Base-by-base conservation (phyloP, 2,888 invertebrate genomes). In the Eueremaeus valkanovi region DNA sequence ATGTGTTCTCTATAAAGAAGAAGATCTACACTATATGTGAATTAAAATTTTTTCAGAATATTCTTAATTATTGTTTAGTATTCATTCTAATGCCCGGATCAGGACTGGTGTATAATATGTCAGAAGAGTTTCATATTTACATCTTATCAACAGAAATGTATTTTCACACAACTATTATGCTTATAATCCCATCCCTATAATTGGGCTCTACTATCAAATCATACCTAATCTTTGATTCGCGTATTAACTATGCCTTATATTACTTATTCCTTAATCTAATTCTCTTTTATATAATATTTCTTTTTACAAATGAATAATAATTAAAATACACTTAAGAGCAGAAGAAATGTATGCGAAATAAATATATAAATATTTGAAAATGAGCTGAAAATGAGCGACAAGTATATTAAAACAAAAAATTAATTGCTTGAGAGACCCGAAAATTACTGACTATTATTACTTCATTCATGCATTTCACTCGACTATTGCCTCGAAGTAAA, bases 381-480 rank as follows among this genome's bases (percentile, higher is more conserved):
- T n/a, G n/a, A n/a, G n/a, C n/a, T n/a, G n/a, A n/a, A n/a, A n/a
- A n/a, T n/a, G n/a, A n/a, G n/a, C n/a, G n/a, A n/a, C n/a, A n/a
- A n/a, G n/a, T 40, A 45, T 45, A 45, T 45, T 45, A 49, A 49
- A n/a, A 49, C 49, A 21, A 21, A 49, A n/a, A 49, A 49, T 49
- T 49, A 49, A 49, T 49, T 49, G 49, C 49, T 9, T 49, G n/a
- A 49, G 49, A 49, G 49, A 49, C 21, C 49, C n/a, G 18, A 49
- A 49, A 49, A 49, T 49, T 49, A 49, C 49, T 49, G 49, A 5
- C 49, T 49, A 49, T 49, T 49, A 49, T 49, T n/a, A n/a, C n/a
- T 21, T 49, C 49, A 49, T 49, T 49, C n/a, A 49, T 21, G 49
- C 49, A 21, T n/a, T n/a, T n/a, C n/a, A n/a, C n/a, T n/a, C n/a